A percentile compares a stretch with the other conserved stretches of the same genome.
These are phyloP conservation scores for Neuroscelio doddi DNA, from an alignment of 2,888 invertebrate species.

Conservation along the genomic window DNA sequence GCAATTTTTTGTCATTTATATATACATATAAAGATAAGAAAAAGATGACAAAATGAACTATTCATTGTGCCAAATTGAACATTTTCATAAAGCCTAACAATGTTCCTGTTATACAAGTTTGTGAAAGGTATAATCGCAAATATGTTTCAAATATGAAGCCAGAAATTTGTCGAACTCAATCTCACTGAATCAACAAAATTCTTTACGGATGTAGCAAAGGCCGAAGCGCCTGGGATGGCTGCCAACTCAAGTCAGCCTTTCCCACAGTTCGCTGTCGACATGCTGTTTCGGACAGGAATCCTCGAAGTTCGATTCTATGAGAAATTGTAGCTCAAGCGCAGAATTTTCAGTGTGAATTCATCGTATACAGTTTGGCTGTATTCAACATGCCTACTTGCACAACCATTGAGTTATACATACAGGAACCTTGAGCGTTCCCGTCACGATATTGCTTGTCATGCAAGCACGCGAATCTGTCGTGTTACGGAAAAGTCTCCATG, in stretches of 20 bases:
- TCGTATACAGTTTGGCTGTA: conserved; percentile 20
- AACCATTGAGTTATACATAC: conserved; percentile 32
- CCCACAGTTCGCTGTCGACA: conserved; percentile 20
- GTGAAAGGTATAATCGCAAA: conserved; percentile 25
- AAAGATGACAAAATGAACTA: not conserved
- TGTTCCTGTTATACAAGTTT: no score
- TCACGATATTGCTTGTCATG: conserved; percentile 38
- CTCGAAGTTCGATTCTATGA: conserved; percentile 34
- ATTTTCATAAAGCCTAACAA: no score
- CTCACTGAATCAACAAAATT: conserved; percentile 32
- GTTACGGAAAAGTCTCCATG: no score
- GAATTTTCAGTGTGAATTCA: conserved; percentile 33
- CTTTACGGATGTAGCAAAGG: conserved; percentile 22
- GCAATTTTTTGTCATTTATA: no score
- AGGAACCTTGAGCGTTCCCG: conserved; percentile 33
- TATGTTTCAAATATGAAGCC: conserved; percentile 33
- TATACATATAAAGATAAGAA: no score
- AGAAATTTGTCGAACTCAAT: conserved; percentile 38
- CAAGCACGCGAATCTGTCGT: conserved; percentile 24
- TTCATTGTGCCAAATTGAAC: not conserved
- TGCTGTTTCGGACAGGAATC: conserved; percentile 35
- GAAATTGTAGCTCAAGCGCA: conserved; percentile 34
- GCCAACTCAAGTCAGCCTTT: conserved; percentile 32
- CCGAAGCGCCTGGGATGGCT: conserved; percentile 26
- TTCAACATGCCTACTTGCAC: conserved; percentile 31